phyloP scores from a whole-genome alignment of 2,797 vertebrate genomes.

The Lycodopsis pacificus region DNA sequence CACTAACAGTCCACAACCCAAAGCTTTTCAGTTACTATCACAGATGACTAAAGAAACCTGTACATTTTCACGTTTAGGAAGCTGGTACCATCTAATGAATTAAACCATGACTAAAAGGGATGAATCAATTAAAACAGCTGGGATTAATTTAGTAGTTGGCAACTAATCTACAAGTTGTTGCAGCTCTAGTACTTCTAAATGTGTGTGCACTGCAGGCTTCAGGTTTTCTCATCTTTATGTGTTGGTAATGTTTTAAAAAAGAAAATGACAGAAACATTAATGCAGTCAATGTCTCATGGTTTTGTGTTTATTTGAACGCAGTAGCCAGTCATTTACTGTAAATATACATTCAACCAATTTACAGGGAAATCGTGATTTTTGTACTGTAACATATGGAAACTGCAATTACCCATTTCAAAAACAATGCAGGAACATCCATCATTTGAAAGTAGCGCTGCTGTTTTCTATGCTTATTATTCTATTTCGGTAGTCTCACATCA shows the following conservation, averaged over 20 bases:
- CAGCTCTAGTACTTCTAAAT: neutral
- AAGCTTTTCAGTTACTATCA: too few species aligned
- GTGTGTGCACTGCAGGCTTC: neutral
- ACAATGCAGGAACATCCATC: constrained; percentile 9
- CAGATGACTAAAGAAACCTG: too few species aligned
- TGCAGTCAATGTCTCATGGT: neutral
- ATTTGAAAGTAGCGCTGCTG: neutral
- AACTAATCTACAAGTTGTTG: too few species aligned
- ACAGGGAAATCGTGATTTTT: constrained; percentile 42
- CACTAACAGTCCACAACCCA: too few species aligned
- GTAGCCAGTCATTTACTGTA: neutral
- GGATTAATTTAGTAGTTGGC: too few species aligned
- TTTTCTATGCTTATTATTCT: constrained; percentile 9
- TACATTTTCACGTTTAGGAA: too few species aligned
- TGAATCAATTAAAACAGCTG: too few species aligned
- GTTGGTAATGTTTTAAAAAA: neutral
- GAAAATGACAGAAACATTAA: neutral
- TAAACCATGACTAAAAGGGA: too few species aligned
- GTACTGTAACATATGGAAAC: constrained; percentile 44
- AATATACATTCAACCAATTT: neutral
- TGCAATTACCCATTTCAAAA: constrained; percentile 43
- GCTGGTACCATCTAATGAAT: too few species aligned
- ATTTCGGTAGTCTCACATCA: constrained; percentile 15
- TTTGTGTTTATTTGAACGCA: neutral
- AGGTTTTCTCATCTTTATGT: neutral